Evolutionary conservation across 2,888 invertebrate genomes (phyloP), one percentile per base, ranked within the genome.

Genomic region (Cerceris rybyensis): DNA sequence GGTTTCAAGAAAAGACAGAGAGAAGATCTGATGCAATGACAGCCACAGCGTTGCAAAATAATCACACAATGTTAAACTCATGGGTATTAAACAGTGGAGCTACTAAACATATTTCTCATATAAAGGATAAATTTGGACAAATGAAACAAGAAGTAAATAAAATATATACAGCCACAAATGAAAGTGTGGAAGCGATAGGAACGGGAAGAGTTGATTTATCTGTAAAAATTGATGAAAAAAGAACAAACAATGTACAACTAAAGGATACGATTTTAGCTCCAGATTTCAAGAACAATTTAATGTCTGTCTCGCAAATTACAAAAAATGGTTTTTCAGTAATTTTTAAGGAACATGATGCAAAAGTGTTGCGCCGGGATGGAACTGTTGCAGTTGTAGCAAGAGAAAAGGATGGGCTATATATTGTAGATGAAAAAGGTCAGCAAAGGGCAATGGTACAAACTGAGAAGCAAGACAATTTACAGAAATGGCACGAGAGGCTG

Each of bases 261-360:
- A 28, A 28, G 2, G 28, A 88, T 16, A 84, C 82, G 8, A 43
- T 87, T n/a, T 87, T 64, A 63, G 87, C 87, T 0, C 86, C 87
- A 13, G 75, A 85, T 1, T 70, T 88, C 28, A 72, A 78, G 14
- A 88, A 81, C 61, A 88, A 86, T 61, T 60, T 88, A 28, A 13
- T 88, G 46, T 89, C 87, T 11, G 86, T 88, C 6, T 78, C 81
- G 46, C 70, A 63, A 11, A 81, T 88, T 65, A 87, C 85, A 9
- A 72, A 86, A 7, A 85, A 84, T 43, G 82, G 81, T 42, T 84
- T 81, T 63, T 65, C 75, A 41, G 83, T 88, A 8, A 75, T 49
- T 11, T 88, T 75, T 61, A 17, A 64, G 7, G 59, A 70, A 61
- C 61, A 88, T 57, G 74, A 65, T 43, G 86, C 84, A 7, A 28